Evolutionary conservation across 1,140 invertebrate genomes (phyloP).

Genomic region (Xylocopa sonorina): DNA sequence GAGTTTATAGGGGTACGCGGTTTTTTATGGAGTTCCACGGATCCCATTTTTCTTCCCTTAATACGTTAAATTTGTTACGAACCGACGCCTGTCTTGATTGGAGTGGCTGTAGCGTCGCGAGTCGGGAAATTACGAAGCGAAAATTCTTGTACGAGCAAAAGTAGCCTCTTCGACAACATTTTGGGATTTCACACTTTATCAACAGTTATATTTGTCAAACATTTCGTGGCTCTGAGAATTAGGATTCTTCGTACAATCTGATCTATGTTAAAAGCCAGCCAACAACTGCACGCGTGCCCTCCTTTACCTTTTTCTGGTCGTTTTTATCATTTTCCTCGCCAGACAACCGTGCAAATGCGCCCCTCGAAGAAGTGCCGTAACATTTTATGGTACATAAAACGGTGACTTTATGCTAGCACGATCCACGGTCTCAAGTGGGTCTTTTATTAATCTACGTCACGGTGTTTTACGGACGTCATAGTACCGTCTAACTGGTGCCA

Average conservation of each 20-base stretch:
- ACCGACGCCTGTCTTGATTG: no score
- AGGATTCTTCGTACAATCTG: neutral
- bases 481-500: conserved; percentile 20
- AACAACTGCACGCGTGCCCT: neutral
- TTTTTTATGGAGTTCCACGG: neutral
- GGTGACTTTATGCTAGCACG: conserved; percentile 68
- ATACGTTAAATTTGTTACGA: no score
- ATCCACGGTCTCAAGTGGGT: conserved; percentile 44
- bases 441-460: conserved; percentile 72
- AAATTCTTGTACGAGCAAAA: no score
- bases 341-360: conserved; percentile 41
- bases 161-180: no score
- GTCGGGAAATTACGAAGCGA: no score
- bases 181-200: no score
- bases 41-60: no score
- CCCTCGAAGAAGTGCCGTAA: conserved; percentile 44
- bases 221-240: neutral
- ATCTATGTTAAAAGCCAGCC: neutral
- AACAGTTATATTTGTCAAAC: no score
- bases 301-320: neutral
- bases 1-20: no score
- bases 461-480: conserved; percentile 72
- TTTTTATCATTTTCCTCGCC: conserved; percentile 32
- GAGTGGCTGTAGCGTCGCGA: no score
- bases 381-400: conserved; percentile 71